These are phyloP conservation scores for Meliscaeva auricollis DNA, from an alignment of 2,888 invertebrate species.

Conservation along the genomic window DNA sequence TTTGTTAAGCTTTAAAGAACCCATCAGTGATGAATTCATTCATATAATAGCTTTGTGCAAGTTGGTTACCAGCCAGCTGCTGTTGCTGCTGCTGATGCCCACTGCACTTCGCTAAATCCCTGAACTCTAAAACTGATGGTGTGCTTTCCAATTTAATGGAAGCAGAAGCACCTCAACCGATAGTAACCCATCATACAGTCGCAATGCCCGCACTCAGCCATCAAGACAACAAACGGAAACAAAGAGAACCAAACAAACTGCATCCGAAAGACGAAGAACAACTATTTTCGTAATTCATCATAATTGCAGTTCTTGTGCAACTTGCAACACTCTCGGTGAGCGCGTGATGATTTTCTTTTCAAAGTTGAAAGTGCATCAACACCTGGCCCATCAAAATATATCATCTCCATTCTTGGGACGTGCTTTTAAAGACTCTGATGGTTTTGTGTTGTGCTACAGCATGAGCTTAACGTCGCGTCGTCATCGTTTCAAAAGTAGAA, in stretches of 20 bases:
- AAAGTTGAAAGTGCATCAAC: constrained; percentile 76
- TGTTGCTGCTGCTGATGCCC: neutral
- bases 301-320: constrained; percentile 73
- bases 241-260: constrained; percentile 58
- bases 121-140: constrained; percentile 36
- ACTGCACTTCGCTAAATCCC: constrained; percentile 33
- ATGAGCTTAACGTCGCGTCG: neutral
- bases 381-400: constrained; percentile 71
- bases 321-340: constrained; percentile 53
- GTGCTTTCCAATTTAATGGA: constrained; percentile 60
- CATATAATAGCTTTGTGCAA: constrained; percentile 36
- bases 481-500: constrained; percentile 46
- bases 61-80: constrained; percentile 34
- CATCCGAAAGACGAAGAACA: constrained; percentile 27
- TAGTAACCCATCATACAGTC: neutral
- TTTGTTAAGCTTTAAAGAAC: constrained; percentile 41
- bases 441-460: neutral
- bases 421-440: constrained; percentile 45
- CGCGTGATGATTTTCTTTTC: constrained; percentile 68
- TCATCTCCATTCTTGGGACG: constrained; percentile 65
- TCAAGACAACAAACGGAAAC: constrained; percentile 60
- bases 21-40: constrained; percentile 54
- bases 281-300: constrained; percentile 73
- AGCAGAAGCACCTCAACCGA: constrained; percentile 31
- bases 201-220: neutral